phyloP scores from a whole-genome alignment of 2,113 vertebrate species.

The Atherinomorus stipes region DNA sequence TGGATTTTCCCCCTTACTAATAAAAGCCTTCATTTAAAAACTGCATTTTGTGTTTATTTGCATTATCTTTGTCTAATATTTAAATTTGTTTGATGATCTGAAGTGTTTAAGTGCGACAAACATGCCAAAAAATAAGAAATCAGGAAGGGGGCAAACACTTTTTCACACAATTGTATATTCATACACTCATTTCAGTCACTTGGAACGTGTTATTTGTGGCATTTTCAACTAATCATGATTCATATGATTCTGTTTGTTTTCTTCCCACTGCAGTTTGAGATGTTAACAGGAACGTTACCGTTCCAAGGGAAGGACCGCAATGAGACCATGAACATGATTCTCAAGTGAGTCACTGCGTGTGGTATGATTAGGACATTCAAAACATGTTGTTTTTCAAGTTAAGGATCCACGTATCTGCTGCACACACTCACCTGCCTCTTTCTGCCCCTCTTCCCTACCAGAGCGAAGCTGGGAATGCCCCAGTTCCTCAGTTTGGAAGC shows the following conservation, averaged over 20 bases:
- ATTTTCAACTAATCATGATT: not conserved
- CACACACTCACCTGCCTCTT: not conserved
- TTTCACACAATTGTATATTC: not conserved
- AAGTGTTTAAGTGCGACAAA: too few species aligned
- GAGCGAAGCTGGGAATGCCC: slow-evolving; percentile 98
- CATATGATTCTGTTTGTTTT: not conserved
- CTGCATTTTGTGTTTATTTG: too few species aligned
- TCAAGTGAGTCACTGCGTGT: slow-evolving; percentile 89
- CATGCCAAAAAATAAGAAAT: too few species aligned
- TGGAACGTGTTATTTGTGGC: not conserved
- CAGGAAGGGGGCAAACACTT: too few species aligned
- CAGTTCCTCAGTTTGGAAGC: slow-evolving; percentile 97
- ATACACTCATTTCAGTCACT: not conserved
- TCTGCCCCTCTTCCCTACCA: slow-evolving; percentile 60
- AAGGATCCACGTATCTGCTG: not conserved
- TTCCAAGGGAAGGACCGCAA: slow-evolving; percentile 99
- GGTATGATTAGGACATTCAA: slow-evolving; percentile 1
- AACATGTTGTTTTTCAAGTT: not conserved
- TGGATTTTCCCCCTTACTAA: too few species aligned
- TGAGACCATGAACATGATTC: slow-evolving; percentile 99
- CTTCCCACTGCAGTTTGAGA: slow-evolving; percentile 88
- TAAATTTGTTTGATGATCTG: too few species aligned
- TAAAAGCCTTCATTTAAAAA: too few species aligned
- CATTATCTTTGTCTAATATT: too few species aligned
- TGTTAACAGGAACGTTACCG: slow-evolving; percentile 95